phyloP scores from a whole-genome alignment of 2,113 vertebrate species.

The Oenanthe melanoleuca region DNA sequence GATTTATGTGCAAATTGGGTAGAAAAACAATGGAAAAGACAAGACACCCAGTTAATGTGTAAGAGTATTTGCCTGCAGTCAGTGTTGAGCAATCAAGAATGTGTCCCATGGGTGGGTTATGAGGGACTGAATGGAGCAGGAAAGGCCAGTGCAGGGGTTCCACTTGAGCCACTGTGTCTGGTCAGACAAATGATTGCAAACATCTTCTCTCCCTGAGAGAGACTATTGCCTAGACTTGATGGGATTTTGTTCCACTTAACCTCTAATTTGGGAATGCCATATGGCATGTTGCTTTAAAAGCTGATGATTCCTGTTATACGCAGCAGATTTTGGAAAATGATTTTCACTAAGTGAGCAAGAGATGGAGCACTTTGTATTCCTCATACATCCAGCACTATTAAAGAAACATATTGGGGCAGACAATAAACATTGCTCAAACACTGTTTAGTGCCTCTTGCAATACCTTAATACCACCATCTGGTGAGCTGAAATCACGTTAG shows the following conservation, averaged over 20 bases:
- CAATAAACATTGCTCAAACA: not conserved
- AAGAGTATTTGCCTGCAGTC: not conserved
- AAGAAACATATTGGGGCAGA: not conserved
- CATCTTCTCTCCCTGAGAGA: not conserved
- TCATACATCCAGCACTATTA: not conserved
- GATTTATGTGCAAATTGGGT: not conserved
- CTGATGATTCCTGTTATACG: not conserved
- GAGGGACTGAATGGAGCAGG: not conserved
- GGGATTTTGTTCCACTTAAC: not conserved
- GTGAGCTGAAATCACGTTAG: not conserved
- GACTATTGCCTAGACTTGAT: not conserved
- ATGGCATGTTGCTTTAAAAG: not conserved
- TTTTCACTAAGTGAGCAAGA: conserved; percentile 22
- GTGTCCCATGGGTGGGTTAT: rapidly evolving
- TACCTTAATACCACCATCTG: conserved; percentile 45
- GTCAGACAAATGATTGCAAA: not conserved
- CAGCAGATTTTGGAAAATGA: not conserved
- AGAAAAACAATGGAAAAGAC: not conserved
- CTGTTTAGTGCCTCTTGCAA: not conserved
- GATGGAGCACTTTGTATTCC: not conserved
- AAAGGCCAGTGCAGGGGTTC: not conserved
- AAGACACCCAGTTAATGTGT: rapidly evolving
- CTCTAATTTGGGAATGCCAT: not conserved
- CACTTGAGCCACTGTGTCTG: not conserved
- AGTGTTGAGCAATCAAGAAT: rapidly evolving